phyloP scores from a whole-genome alignment of 2,797 vertebrate species.

The Halcyon chelicuti region DNA sequence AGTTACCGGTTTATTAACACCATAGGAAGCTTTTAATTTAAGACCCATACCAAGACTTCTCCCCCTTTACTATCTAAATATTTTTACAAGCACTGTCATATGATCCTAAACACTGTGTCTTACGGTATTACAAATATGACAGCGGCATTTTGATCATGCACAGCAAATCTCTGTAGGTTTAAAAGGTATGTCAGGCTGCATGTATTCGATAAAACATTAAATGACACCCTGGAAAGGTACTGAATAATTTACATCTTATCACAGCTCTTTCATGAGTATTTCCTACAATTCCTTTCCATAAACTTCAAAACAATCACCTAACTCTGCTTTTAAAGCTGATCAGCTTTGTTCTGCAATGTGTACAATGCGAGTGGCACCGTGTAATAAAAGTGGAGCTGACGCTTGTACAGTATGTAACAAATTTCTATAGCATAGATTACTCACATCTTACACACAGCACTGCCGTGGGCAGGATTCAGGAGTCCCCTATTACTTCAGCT shows the following conservation, averaged over 20 bases:
- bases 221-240: slow-evolving; percentile 22
- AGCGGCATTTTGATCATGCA: slow-evolving; percentile 45
- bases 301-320: slow-evolving; percentile 41
- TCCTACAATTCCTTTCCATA: neutral
- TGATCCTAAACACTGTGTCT: slow-evolving; percentile 35
- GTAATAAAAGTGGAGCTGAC: neutral
- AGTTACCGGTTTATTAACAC: neutral
- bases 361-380: neutral
- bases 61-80: slow-evolving; percentile 40
- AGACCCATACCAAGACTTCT: neutral
- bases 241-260: slow-evolving; percentile 64
- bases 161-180: slow-evolving; percentile 44
- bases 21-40: slow-evolving; percentile 19
- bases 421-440: neutral
- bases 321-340: slow-evolving; percentile 9
- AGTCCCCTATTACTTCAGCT: neutral
- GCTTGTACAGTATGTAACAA: neutral
- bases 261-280: neutral
- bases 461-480: neutral
- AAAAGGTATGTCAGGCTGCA: slow-evolving; percentile 56
- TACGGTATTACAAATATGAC: slow-evolving; percentile 56
- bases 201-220: slow-evolving; percentile 36
- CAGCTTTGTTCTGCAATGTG: neutral
- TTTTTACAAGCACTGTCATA: slow-evolving; percentile 60
- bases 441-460: neutral